phyloP scores from a whole-genome alignment of 2,888 invertebrate genomes.

The Agelastica alni region DNA sequence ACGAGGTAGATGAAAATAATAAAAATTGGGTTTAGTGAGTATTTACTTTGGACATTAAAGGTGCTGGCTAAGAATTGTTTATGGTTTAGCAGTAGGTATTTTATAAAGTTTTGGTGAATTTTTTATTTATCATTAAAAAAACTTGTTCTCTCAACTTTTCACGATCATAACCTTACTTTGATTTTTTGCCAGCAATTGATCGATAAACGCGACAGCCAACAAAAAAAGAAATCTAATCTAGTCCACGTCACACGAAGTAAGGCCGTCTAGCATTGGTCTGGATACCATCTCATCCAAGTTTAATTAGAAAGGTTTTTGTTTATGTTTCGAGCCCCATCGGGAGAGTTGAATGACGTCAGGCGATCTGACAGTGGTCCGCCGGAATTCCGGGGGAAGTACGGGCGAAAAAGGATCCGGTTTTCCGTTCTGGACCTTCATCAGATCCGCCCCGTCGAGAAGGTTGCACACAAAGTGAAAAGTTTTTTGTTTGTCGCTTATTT shows the following conservation, averaged over 20 bases:
- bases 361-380: slow-evolving; percentile 21
- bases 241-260: neutral
- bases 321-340: slow-evolving; percentile 29
- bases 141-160: no score
- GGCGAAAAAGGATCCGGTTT: no score
- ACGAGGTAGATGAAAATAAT: no score
- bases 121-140: no score
- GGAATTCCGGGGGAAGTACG: slow-evolving; percentile 32
- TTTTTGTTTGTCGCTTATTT: neutral
- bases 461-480: neutral
- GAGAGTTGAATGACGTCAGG: slow-evolving; percentile 35
- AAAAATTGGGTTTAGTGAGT: no score
- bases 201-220: neutral
- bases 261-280: neutral
- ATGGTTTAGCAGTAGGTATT: no score
- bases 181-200: neutral
- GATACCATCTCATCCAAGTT: slow-evolving; percentile 33
- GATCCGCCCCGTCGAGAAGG: neutral
- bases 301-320: slow-evolving; percentile 42
- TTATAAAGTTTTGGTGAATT: no score
- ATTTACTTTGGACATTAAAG: no score
- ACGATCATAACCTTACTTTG: no score
- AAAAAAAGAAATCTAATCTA: neutral
- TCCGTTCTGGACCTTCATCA: neutral
- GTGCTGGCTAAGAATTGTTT: no score